Evolutionary conservation across 2,888 invertebrate genomes (phyloP), one percentile per base, ranked within the genome.

Genomic region (Drosophila rellima): DNA sequence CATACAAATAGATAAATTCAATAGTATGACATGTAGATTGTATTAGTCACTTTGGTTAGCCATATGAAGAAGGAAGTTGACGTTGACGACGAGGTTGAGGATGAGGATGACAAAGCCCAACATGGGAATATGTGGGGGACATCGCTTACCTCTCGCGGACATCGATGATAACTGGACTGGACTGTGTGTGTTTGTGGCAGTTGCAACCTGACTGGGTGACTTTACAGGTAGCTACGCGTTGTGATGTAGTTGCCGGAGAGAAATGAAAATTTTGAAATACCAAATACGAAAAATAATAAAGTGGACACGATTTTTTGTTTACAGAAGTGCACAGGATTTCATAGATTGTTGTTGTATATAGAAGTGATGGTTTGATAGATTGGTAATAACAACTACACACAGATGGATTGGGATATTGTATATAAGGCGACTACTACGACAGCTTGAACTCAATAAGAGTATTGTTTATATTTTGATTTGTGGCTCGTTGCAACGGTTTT

Each of bases 221-320:
- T 66, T 80, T 80, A 85, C 64, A 85, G 74, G 69, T 86, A 85
- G 80, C 86, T 86, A 80, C 64, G 70, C 71, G 76, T 67, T 67
- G 71, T 75, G 26, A 26, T 26, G 75, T 64, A 68, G 78, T 77
- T 67, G 76, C 42, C 71, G 63, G 66, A 66, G 54, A 75, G 68
- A 79, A 77, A 70, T 81, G 55, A 70, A 57, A 82, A 48, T 33
- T 48, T 69, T 67, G 26, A 66, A 63, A 42, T 76, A 57, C 42
- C 62, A 56, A 37, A 59, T 47, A 52, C 23, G 15, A 39, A 50
- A 31, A 33, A 35, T 48, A 62, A 55, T 51, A 50, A 44, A 50
- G 37, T 40, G 40, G 11, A 61, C 15, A 52, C 31, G 20, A 7
- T 42, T 11, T 47, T 33, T 6, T 31, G 20, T 54, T 20, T 61